Percentiles rank a stretch among this genome's conserved stretches.
These are phyloP conservation scores for Oreochromis spilurus DNA, from an alignment of 2,113 vertebrate genomes.

Conservation along the genomic window DNA sequence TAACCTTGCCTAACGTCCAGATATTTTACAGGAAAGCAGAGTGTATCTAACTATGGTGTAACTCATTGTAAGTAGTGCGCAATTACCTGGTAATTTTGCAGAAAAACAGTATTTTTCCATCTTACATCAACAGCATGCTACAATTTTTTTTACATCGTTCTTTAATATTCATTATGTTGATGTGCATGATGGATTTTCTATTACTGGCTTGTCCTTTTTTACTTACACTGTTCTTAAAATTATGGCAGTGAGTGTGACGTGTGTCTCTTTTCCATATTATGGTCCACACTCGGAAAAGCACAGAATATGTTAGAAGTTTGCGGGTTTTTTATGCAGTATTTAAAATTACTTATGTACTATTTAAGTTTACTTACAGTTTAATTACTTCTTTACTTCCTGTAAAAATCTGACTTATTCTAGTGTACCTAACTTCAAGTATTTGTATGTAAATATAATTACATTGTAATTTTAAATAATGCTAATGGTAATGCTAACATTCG, in stretches of 20 bases:
- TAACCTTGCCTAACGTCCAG: neutral
- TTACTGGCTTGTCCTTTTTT: neutral
- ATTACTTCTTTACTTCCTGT: neutral
- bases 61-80: neutral
- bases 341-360: neutral
- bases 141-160: neutral
- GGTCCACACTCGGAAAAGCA: neutral
- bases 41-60: neutral
- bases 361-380: neutral
- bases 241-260: neutral
- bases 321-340: fast-evolving
- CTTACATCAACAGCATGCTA: neutral
- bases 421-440: neutral
- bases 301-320: neutral
- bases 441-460: neutral
- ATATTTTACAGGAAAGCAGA: neutral
- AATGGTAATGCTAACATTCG: neutral
- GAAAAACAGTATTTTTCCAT: neutral
- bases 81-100: neutral
- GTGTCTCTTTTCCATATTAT: neutral
- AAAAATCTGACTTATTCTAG: neutral
- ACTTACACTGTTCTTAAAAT: neutral
- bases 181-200: neutral
- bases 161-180: neutral
- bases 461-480: neutral